phyloP scores from a whole-genome alignment of 2,797 vertebrate species.

The Coregonus sp. region DNA sequence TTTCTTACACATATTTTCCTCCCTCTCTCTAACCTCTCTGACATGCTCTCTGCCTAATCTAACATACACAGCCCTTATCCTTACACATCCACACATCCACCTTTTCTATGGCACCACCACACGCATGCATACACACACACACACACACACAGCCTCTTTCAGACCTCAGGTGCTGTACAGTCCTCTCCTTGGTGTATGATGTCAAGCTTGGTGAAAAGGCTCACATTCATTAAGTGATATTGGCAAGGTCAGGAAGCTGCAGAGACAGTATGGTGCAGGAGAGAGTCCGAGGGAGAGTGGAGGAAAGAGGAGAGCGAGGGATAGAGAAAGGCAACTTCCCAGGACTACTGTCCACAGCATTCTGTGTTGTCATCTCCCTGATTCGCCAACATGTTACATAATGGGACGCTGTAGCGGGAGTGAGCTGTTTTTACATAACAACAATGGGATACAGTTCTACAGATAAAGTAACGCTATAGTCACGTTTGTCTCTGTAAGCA shows the following conservation, averaged over 20 bases:
- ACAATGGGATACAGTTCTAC: not conserved
- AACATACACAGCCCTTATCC: not conserved
- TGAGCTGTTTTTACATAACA: conserved; percentile 3
- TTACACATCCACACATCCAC: conserved; percentile 1
- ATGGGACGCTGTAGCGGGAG: not conserved
- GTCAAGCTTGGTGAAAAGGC: not conserved
- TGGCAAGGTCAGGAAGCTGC: not conserved
- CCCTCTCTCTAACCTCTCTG: conserved; percentile 30
- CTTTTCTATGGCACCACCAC: not conserved
- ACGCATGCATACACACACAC: not conserved
- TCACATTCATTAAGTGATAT: not conserved
- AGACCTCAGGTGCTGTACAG: not conserved
- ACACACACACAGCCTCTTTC: not conserved
- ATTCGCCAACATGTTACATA: conserved; percentile 5
- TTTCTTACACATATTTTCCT: not conserved
- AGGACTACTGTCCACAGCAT: conserved; percentile 21
- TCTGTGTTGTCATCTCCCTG: conserved; percentile 11
- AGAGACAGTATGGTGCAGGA: conserved; percentile 2
- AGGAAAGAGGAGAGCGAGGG: conserved; percentile 16
- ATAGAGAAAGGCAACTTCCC: conserved; percentile 24
- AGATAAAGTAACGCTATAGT: not conserved
- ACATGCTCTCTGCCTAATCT: conserved; percentile 26
- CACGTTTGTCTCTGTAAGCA: not conserved
- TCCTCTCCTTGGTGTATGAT: not conserved
- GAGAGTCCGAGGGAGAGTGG: not conserved